phyloP scores from a whole-genome alignment of 1,140 invertebrate species.

The Hermatobates lingyangjiaoensis region DNA sequence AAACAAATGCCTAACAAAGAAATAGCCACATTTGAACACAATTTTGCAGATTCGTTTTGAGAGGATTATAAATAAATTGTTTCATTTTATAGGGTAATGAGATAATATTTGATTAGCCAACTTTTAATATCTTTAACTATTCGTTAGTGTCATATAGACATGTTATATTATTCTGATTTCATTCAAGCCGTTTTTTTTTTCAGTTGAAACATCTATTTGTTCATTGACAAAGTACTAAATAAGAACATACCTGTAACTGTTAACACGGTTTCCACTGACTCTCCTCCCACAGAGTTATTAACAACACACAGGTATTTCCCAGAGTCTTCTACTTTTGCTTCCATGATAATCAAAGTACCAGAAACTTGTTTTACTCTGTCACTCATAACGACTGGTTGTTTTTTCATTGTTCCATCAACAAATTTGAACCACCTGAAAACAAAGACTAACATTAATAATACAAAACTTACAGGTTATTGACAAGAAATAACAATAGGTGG shows the following conservation, averaged over 20 bases:
- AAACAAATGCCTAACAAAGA: no score
- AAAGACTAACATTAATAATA: slow-evolving; percentile 5
- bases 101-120: no score
- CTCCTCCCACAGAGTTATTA: slow-evolving; percentile 81
- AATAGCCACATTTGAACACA: no score
- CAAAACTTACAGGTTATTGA: no score
- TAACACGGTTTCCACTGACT: slow-evolving; percentile 77
- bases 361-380: slow-evolving; percentile 83
- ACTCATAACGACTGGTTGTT: slow-evolving; percentile 63
- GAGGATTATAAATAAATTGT: no score
- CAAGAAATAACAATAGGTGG: no score
- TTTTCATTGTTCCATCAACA: slow-evolving; percentile 60
- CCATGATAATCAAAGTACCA: slow-evolving; percentile 77
- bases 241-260: slow-evolving; percentile 53
- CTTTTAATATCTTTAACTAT: no score
- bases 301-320: slow-evolving; percentile 88
- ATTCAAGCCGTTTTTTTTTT: neutral
- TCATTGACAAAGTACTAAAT: neutral
- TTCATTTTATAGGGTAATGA: no score
- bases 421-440: slow-evolving; percentile 83
- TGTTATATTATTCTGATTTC: no score
- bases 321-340: slow-evolving; percentile 76
- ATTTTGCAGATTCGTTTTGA: no score
- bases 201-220: neutral
- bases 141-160: no score